Conservation (phyloP, 2,113 vertebrate genomes). For the Elephas maximus region DNA sequence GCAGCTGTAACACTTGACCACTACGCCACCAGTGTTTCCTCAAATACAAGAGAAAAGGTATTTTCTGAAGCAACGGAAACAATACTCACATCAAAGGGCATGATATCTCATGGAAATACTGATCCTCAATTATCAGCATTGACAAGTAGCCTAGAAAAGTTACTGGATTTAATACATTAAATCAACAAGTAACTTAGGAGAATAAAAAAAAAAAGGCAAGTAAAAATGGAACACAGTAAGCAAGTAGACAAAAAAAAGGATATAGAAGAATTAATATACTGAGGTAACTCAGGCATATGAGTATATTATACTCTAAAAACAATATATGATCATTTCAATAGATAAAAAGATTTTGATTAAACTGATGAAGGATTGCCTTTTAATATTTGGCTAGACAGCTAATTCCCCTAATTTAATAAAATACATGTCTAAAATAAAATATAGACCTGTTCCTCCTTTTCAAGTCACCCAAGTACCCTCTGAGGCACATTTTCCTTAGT, state of each 20-base stretch:
- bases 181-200: neutral
- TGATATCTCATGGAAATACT: neutral
- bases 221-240: neutral
- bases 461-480: neutral
- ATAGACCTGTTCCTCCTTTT: neutral
- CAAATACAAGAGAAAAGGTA: neutral
- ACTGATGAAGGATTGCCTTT: neutral
- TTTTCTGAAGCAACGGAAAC: conserved; percentile 31
- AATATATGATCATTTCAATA: neutral
- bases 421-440: neutral
- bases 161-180: neutral
- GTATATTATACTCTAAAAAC: neutral
- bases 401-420: neutral
- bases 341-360: neutral
- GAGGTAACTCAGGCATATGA: neutral
- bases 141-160: neutral
- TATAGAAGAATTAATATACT: neutral
- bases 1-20: no score
- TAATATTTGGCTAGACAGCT: neutral
- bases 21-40: neutral
- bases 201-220: neutral
- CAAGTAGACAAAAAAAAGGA: neutral
- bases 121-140: neutral
- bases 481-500: neutral
- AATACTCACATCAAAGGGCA: neutral